Evolutionary conservation across 2,797 vertebrate species (phyloP).

Genomic region (Crenichthys baileyi): DNA sequence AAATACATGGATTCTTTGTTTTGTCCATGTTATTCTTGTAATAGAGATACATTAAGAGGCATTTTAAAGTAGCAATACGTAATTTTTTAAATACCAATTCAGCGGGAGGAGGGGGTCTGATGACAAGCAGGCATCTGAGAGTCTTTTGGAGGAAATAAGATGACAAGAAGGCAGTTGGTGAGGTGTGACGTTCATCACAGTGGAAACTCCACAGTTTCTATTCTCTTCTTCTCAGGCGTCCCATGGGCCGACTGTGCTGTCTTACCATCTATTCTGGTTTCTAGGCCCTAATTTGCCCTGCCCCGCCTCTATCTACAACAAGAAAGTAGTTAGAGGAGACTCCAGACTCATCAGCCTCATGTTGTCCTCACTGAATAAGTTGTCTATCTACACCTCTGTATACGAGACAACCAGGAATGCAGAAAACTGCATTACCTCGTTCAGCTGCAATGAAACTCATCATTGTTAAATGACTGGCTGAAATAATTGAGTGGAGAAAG

Average conservation of each 20-base stretch:
- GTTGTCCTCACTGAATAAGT: constrained; percentile 10
- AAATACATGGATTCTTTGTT: neutral
- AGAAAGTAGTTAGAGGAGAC: neutral
- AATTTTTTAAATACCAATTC: neutral
- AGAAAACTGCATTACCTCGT: constrained; percentile 17
- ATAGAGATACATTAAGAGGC: neutral
- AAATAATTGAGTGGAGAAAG: neutral
- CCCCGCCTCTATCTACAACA: neutral
- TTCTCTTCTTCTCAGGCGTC: constrained; percentile 64
- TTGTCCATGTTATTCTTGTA: neutral
- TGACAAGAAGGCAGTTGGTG: constrained; percentile 46
- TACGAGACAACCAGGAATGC: constrained; percentile 30
- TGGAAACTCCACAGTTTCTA: constrained; percentile 71
- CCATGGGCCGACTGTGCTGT: constrained; percentile 50
- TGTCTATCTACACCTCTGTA: constrained; percentile 26
- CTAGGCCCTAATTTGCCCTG: constrained; percentile 12
- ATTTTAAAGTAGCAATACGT: neutral
- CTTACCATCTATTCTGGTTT: constrained; percentile 57
- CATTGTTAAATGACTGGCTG: neutral
- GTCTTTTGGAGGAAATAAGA: constrained; percentile 33
- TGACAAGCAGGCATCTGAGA: constrained; percentile 4
- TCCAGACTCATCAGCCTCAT: neutral
- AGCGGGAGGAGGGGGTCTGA: neutral
- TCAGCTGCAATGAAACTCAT: neutral
- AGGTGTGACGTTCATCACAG: constrained; percentile 59